Evolutionary conservation across 2,888 invertebrate species (phyloP).

Genomic region (Pyrgus malvae): DNA sequence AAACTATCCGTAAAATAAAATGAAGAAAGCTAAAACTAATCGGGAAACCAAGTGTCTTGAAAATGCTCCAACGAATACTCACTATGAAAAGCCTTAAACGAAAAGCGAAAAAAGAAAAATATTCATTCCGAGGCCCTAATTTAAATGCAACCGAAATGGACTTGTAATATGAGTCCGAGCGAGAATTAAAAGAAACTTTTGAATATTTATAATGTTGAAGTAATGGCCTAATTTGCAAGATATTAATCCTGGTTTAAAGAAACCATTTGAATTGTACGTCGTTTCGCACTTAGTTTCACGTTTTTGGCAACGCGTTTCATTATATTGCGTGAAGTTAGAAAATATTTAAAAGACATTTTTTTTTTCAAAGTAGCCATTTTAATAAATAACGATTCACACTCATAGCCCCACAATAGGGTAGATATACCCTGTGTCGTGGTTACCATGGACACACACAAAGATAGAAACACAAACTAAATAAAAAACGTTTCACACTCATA

Average conservation of each 20-base stretch:
- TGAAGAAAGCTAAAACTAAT: too few relatives aligned
- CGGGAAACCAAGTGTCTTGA: too few relatives aligned
- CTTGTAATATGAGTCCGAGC: slow-evolving; percentile 33
- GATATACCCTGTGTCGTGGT: too few relatives aligned
- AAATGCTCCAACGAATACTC: too few relatives aligned
- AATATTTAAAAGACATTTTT: too few relatives aligned
- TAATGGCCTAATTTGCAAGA: slow-evolving; percentile 46
- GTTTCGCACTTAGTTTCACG: slow-evolving; percentile 15
- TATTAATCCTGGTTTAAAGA: slow-evolving; percentile 44
- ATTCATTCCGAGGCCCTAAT: slow-evolving; percentile 13
- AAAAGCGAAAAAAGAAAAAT: not conserved
- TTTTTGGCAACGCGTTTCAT: not conserved
- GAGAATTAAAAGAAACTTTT: slow-evolving; percentile 39
- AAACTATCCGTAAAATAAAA: too few relatives aligned
- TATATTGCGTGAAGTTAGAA: not conserved
- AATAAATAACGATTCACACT: too few relatives aligned
- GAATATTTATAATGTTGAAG: slow-evolving; percentile 46
- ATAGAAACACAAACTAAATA: too few relatives aligned
- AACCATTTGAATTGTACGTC: slow-evolving; percentile 34
- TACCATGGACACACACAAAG: too few relatives aligned
- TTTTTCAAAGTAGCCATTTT: too few relatives aligned
- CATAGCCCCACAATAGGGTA: too few relatives aligned
- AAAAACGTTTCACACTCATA: too few relatives aligned
- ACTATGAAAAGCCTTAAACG: not conserved
- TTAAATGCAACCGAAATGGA: slow-evolving; percentile 36